Evolutionary conservation across 1,140 invertebrate species (phyloP), one percentile per base, ranked within the genome.

Genomic region (Pseudomyrmex concolor): DNA sequence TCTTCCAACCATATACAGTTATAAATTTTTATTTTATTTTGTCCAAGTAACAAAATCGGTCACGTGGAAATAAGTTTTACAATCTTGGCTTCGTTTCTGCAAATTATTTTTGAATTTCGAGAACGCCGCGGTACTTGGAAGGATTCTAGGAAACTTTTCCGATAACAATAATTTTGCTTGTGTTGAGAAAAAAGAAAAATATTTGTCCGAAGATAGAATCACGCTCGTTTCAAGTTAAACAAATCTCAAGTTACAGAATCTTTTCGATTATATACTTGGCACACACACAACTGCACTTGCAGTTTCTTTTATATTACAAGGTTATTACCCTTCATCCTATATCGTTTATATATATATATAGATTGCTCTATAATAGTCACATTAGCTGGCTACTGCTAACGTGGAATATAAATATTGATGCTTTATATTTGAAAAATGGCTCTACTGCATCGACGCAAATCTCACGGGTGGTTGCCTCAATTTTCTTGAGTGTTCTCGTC

Each of bases 391-490:
- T 22, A 54, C 2, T 15, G 25, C 48, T n/a, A 66, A 54, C 48
- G 10, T 51, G n/a, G 25, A 76, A 77, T 67, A 77, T 67, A 77
- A 77, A 77, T 77, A 77, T 77, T 77, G 73, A 77, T 15, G 62
- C n/a, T 67, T 43, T 54, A 10, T 77, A 67, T 77, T 77, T 77
- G 73, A 55, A 43, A 67, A 67, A 84, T 71, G 83, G 67, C 57
- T 85, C 54, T 81, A 85, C 62, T 10, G 64, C 34, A 34, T 62
- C 64, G 74, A 72, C 71, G 66, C 43, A 86, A 88, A 89, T 85
- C 54, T 88, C 80, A 64, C 86, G 84, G 81, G 73, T 55, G 70
- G 64, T 77, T 86, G 76, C 77, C 57, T 76, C 86, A 63, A 83
- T 68, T 73, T 59, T 82, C 74, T 82, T 68, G 66, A 83, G 76